These are phyloP conservation scores for Spisula subtruncata DNA, from an alignment of 2,888 invertebrate genomes.

Conservation along the genomic window DNA sequence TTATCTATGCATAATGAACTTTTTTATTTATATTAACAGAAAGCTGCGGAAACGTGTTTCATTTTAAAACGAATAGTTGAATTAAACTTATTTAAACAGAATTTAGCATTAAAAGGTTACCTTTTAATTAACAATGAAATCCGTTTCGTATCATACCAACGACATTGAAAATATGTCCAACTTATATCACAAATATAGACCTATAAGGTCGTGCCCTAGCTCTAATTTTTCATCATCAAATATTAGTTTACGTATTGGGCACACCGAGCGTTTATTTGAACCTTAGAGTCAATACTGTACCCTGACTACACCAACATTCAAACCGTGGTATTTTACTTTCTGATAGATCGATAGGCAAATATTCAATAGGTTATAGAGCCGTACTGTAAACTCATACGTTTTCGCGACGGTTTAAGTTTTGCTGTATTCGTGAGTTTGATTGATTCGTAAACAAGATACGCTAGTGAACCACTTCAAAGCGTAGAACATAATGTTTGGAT, in stretches of 20 bases:
- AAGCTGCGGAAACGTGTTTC: too few species aligned
- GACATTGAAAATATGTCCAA: neutral
- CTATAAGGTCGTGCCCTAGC: neutral
- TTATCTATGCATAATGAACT: too few species aligned
- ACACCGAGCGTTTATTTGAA: constrained; percentile 39
- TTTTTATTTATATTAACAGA: too few species aligned
- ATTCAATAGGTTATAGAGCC: neutral
- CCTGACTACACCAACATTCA: constrained; percentile 45
- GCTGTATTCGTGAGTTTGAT: too few species aligned
- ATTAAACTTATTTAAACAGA: too few species aligned
- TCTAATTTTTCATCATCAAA: constrained; percentile 24
- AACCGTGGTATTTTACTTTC: constrained; percentile 31
- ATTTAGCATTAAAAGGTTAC: neutral
- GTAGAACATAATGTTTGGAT: too few species aligned
- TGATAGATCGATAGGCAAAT: constrained; percentile 44
- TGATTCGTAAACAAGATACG: too few species aligned
- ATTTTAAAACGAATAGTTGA: too few species aligned
- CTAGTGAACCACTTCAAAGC: too few species aligned
- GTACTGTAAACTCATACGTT: too few species aligned
- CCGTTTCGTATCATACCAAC: neutral
- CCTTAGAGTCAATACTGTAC: constrained; percentile 56
- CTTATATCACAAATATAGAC: neutral
- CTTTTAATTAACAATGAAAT: neutral
- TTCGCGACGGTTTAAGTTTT: too few species aligned
- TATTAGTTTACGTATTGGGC: constrained; percentile 29